Percentiles rank a stretch among this genome's conserved stretches.
Evolutionary conservation across 2,797 vertebrate genomes (phyloP).

Genomic region (Microchirus variegatus): DNA sequence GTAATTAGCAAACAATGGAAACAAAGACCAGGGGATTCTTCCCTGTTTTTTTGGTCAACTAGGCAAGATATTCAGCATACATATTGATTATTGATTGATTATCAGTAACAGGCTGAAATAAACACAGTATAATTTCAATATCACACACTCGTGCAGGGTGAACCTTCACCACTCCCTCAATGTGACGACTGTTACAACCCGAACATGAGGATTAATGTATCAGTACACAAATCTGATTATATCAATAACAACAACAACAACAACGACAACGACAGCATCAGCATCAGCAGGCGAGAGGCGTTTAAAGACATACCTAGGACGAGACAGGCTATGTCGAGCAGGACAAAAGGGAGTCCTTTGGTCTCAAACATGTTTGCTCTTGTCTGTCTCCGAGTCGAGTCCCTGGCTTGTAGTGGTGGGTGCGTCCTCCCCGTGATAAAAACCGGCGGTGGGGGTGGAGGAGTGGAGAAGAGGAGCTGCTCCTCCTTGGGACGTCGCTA

Average conservation of each 20-base stretch:
- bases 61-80: background rate
- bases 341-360: constrained; percentile 87
- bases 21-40: background rate
- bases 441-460: constrained; percentile 11
- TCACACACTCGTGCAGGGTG: background rate
- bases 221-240: constrained; percentile 25
- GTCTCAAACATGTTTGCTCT: constrained; percentile 89
- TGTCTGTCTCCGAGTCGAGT: constrained; percentile 26
- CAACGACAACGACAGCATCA: background rate
- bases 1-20: constrained; percentile 19
- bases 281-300: background rate
- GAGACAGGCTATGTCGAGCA: constrained; percentile 90
- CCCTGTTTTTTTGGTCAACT: background rate
- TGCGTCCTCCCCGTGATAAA: constrained; percentile 45
- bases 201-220: constrained; percentile 21
- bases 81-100: background rate
- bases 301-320: constrained; percentile 86
- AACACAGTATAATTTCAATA: background rate
- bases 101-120: background rate
- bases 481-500: constrained; percentile 55
- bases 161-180: constrained; percentile 58
- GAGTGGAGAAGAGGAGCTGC: constrained; percentile 16
- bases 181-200: constrained; percentile 22
- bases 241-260: background rate
- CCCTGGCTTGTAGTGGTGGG: constrained; percentile 4